These are phyloP conservation scores for Hyposmocoma kahamanoa DNA, from an alignment of 1,140 invertebrate species.

Conservation along the genomic window DNA sequence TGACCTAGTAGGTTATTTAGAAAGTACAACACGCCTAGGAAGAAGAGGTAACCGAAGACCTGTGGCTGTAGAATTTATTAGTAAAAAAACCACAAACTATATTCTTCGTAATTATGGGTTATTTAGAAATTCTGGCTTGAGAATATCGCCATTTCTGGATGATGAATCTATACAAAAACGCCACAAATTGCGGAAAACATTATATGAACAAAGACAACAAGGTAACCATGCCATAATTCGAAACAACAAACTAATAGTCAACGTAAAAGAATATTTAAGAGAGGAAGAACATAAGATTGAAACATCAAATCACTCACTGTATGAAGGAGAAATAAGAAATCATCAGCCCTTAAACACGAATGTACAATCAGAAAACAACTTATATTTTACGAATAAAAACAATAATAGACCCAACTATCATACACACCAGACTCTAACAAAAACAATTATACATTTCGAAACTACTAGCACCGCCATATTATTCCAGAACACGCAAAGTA, in stretches of 20 bases:
- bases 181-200: neutral
- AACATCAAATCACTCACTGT: too few species aligned
- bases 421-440: too few species aligned
- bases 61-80: neutral
- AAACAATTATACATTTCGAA: too few species aligned
- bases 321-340: too few species aligned
- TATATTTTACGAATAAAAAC: too few species aligned
- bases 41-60: neutral
- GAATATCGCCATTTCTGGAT: slow-evolving; percentile 1
- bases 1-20: neutral
- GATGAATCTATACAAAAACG: neutral
- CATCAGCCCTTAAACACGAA: too few species aligned
- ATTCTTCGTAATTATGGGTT: neutral
- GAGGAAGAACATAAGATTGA: too few species aligned
- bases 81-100: neutral
- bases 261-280: neutral
- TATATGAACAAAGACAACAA: neutral
- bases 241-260: neutral
- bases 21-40: neutral
- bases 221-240: slow-evolving; percentile 3
- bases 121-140: slow-evolving; percentile 4
- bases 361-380: too few species aligned
- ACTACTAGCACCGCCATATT: too few species aligned
- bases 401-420: too few species aligned
- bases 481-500: slow-evolving; percentile 2